A percentile compares a stretch with the other conserved stretches of the same genome.
Evolutionary conservation across 2,113 vertebrate genomes (phyloP).

Genomic region (Sebastes fasciatus): DNA sequence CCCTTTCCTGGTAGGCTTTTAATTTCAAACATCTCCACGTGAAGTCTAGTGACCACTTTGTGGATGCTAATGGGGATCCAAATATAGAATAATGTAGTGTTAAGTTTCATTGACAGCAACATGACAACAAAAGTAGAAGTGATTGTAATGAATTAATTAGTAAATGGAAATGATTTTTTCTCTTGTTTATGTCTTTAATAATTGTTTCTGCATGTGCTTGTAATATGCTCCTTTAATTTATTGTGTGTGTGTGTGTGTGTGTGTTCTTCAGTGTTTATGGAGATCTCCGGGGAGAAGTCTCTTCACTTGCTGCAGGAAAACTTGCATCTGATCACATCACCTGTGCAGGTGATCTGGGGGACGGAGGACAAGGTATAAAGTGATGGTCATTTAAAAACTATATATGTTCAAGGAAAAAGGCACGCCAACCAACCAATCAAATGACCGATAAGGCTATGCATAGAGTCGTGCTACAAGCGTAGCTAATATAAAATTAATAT

Average conservation of each 20-base stretch:
- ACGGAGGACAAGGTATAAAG: constrained; percentile 92
- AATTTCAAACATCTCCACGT: neutral
- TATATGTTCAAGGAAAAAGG: no score
- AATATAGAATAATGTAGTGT: no score
- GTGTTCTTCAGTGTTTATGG: constrained; percentile 76
- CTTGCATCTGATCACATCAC: constrained; percentile 89
- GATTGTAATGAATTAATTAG: no score
- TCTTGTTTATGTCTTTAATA: neutral
- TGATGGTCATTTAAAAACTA: no score
- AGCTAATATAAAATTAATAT: neutral
- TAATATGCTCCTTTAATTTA: neutral
- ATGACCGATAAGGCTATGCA: no score
- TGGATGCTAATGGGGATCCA: no score
- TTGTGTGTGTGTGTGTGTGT: neutral
- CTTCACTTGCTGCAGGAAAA: constrained; percentile 88
- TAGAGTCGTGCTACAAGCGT: neutral
- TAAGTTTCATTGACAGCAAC: neutral
- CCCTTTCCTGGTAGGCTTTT: neutral
- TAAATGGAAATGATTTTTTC: neutral
- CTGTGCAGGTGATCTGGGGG: constrained; percentile 94
- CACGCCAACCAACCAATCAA: no score
- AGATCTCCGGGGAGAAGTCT: constrained; percentile 87
- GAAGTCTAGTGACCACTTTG: no score
- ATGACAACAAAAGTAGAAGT: no score
- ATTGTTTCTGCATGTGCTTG: neutral